These are phyloP conservation scores for Chalcosyrphus nemorum DNA, from an alignment of 2,888 invertebrate genomes.

Conservation along the genomic window DNA sequence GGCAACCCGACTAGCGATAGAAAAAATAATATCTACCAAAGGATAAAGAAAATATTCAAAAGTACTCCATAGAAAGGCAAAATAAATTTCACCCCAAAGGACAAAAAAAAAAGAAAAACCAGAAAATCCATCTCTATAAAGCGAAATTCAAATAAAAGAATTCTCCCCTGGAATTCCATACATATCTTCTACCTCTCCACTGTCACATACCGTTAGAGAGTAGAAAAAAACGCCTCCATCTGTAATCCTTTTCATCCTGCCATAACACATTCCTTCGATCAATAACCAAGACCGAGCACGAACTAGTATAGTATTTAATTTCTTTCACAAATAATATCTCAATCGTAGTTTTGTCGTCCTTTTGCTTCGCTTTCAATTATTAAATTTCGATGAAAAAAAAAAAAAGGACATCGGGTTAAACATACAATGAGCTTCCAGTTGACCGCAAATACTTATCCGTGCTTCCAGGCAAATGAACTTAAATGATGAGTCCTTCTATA, in stretches of 20 bases:
- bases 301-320: slow-evolving; percentile 3
- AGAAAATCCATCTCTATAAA: not conserved
- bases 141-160: slow-evolving; percentile 33
- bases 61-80: not conserved
- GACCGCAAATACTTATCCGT: slow-evolving; percentile 53
- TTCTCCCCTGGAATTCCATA: slow-evolving; percentile 15
- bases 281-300: not conserved
- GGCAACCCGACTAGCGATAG: not conserved
- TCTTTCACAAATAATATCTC: not conserved
- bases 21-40: not conserved
- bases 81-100: not conserved
- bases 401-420: slow-evolving; percentile 4
- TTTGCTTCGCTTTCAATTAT: slow-evolving; percentile 2
- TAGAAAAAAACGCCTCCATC: not conserved
- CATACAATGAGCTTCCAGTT: slow-evolving; percentile 30
- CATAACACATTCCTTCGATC: not conserved
- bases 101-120: not conserved
- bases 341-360: not conserved
- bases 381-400: not conserved
- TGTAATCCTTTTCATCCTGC: slow-evolving; percentile 7
- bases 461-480: slow-evolving; percentile 57
- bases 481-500: not conserved
- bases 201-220: not conserved
- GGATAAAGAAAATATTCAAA: not conserved
- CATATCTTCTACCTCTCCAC: not conserved